phyloP scores from a whole-genome alignment of 2,113 vertebrate genomes.

The Gorsachius goisagi region DNA sequence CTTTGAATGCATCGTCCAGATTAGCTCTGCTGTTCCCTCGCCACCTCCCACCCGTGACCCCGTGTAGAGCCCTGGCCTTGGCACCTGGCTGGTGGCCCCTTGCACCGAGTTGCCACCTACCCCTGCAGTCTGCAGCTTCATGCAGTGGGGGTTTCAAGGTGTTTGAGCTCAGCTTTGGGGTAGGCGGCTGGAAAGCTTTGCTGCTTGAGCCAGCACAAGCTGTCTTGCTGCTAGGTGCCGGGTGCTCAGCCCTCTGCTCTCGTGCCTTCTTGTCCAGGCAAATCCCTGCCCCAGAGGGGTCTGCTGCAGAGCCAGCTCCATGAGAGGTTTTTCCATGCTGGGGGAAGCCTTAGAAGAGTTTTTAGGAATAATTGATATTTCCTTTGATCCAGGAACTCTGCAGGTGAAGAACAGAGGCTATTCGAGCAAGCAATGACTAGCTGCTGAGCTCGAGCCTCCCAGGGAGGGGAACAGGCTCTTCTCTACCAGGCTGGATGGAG shows the following conservation, averaged over 20 bases:
- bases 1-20: rapidly evolving
- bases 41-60: neutral
- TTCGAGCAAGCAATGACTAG: neutral
- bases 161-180: neutral
- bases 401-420: neutral
- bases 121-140: neutral
- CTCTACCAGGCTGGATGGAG: neutral
- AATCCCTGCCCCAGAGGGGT: neutral
- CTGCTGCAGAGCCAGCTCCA: neutral
- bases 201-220: neutral
- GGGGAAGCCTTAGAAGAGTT: neutral
- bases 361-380: neutral
- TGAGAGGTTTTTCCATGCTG: neutral
- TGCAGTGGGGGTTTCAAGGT: rapidly evolving
- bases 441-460: neutral
- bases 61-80: rapidly evolving
- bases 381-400: slow-evolving; percentile 14
- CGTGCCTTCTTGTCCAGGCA: neutral
- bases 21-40: neutral
- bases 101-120: neutral
- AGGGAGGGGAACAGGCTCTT: neutral
- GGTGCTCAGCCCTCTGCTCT: neutral
- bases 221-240: neutral
- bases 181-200: neutral
- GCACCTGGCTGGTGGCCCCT: neutral